A percentile compares a stretch with the other conserved stretches of the same genome.
These are phyloP conservation scores for Bombus superbus DNA, from an alignment of 1,140 invertebrate species.

Conservation along the genomic window DNA sequence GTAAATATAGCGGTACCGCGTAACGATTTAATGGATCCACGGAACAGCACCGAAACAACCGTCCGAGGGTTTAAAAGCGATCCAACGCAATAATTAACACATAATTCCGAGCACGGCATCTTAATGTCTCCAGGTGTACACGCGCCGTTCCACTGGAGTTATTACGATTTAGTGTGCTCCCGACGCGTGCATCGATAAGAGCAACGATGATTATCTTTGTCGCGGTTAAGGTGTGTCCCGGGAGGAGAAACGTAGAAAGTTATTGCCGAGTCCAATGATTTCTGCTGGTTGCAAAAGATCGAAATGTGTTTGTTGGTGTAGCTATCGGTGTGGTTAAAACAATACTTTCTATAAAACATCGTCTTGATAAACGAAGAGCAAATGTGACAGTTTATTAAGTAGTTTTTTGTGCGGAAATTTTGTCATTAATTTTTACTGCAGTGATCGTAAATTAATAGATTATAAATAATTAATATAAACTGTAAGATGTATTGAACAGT, in stretches of 20 bases:
- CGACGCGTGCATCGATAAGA: not conserved
- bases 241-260: not conserved
- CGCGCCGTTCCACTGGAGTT: not conserved
- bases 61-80: not conserved
- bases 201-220: slow-evolving; percentile 11
- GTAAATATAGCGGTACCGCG: slow-evolving; percentile 30
- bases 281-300: too few relatives aligned
- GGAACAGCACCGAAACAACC: not conserved
- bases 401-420: not conserved
- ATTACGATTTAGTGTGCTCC: not conserved
- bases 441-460: too few relatives aligned
- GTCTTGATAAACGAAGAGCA: not conserved
- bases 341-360: not conserved
- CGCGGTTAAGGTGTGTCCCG: not conserved
- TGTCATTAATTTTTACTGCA: not conserved
- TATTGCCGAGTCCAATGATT: not conserved
- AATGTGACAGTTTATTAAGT: not conserved
- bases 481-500: not conserved
- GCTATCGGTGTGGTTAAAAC: not conserved
- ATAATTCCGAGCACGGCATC: not conserved
- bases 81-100: slow-evolving; percentile 7
- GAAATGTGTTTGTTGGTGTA: too few relatives aligned
- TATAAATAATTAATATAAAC: not conserved
- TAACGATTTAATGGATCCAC: slow-evolving; percentile 3
- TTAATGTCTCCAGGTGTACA: not conserved